These are phyloP conservation scores for Chydorus sphaericus DNA, from an alignment of 2,888 invertebrate genomes.

Conservation along the genomic window DNA sequence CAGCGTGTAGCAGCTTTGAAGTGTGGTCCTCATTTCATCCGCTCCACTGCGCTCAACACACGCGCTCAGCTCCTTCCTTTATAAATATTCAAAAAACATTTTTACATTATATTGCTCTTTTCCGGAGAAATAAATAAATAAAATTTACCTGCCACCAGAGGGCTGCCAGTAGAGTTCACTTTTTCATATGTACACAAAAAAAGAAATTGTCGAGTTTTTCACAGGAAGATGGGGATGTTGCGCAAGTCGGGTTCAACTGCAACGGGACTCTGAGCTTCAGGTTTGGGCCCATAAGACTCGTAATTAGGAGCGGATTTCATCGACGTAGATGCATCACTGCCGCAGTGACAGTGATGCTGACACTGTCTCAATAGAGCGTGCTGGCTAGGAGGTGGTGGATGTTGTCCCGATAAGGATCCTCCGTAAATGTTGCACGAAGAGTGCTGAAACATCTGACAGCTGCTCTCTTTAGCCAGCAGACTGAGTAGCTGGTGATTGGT, in stretches of 20 bases:
- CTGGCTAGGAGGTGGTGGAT: background rate
- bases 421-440: conserved; percentile 4
- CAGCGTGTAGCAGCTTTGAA: too few relatives aligned
- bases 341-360: conserved; percentile 3
- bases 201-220: too few relatives aligned
- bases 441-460: background rate
- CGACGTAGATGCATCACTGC: background rate
- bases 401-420: background rate
- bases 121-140: too few relatives aligned
- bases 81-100: too few relatives aligned
- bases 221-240: conserved; percentile 2
- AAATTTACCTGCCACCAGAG: too few relatives aligned
- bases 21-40: too few relatives aligned
- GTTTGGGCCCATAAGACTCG: conserved; percentile 13
- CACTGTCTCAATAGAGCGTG: background rate
- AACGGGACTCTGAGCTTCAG: conserved; percentile 10
- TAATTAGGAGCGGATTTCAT: conserved; percentile 4
- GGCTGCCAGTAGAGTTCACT: too few relatives aligned
- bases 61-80: too few relatives aligned
- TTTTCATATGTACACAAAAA: too few relatives aligned
- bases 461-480: conserved; percentile 8
- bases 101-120: too few relatives aligned
- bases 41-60: too few relatives aligned
- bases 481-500: background rate
- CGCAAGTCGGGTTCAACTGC: background rate